Evolutionary conservation across 2,888 invertebrate species (phyloP), one percentile per base, ranked within the genome.

Genomic region (Callinectes sapidus): DNA sequence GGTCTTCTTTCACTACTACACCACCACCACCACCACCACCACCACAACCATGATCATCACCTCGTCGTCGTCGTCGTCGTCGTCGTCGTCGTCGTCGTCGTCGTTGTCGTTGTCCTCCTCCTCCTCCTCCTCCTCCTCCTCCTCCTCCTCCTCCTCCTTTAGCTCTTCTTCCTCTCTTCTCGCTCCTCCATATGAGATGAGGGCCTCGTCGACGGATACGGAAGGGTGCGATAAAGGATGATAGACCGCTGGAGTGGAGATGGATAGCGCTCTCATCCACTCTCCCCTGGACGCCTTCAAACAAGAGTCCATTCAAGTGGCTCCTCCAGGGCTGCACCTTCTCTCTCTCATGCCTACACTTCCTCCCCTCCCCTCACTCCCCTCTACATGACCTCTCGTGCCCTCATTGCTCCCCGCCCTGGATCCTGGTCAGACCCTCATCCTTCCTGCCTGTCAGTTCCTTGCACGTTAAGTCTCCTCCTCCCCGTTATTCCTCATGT

Each of bases 171-270:
- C 71, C 71, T 71, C 71, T 71, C 28, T 8, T 71, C 28, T n/a
- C 18, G n/a, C n/a, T 8, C 81, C 16, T 81, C 81, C 81, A 32
- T 81, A 81, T 81, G 32, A 35, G 81, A 81, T 81, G 81, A 81
- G 32, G 32, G 35, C 32, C 81, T 81, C 35, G 81, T 81, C 5
- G 81, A 32, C 35, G 81, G 81, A 81, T 32, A 13, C 32, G 81
- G 81, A 81, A 81, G 81, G 81, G 35, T 32, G 81, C 23, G 81
- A 81, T 81, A 35, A 81, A 81, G 14, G 81, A 81, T 81, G 81
- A 81, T 81, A 81, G 81, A 81, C 81, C 32, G 81, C 35, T 81
- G 16, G 35, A 35, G 81, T 32, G 35, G 23, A 81, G 81, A 81
- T 32, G 35, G 81, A 81, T 71, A 23, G 23, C 28, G 71, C 71